Percentiles rank a stretch among this genome's conserved stretches.
phyloP scores from a whole-genome alignment of 1,140 invertebrate species.

The Drosophila fuyamai region DNA sequence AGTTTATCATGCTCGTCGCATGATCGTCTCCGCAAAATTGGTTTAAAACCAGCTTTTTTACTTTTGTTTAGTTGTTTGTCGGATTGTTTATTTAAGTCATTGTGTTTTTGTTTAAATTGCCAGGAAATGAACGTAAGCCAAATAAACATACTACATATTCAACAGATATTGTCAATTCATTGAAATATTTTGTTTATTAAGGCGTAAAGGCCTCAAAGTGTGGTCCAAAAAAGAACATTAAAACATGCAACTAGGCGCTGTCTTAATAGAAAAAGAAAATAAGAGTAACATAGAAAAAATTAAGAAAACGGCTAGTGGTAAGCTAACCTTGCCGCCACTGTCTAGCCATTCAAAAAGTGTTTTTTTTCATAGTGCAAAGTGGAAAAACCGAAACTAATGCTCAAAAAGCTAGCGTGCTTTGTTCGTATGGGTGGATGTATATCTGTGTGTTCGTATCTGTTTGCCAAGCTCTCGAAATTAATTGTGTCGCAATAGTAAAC shows the following conservation, averaged over 20 bases:
- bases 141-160: neutral
- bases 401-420: constrained; percentile 44
- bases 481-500: constrained; percentile 67
- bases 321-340: constrained; percentile 27
- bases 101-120: too few species aligned
- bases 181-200: constrained; percentile 7
- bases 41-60: too few species aligned
- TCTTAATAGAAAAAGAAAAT: neutral
- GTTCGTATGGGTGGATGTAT: constrained; percentile 23
- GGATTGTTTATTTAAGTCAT: too few species aligned
- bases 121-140: too few species aligned
- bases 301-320: neutral
- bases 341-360: constrained; percentile 59
- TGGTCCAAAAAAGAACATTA: neutral
- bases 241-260: neutral
- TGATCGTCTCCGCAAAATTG: too few species aligned
- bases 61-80: too few species aligned
- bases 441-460: constrained; percentile 41
- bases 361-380: constrained; percentile 48
- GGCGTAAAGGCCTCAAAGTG: neutral
- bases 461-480: constrained; percentile 62
- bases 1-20: too few species aligned
- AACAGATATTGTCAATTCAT: constrained; percentile 1
- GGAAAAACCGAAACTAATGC: constrained; percentile 44
- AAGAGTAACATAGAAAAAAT: neutral